A percentile compares a stretch with the other conserved stretches of the same genome.
Evolutionary conservation across 2,888 invertebrate species (phyloP).

Genomic region (Podabrus alpinus): DNA sequence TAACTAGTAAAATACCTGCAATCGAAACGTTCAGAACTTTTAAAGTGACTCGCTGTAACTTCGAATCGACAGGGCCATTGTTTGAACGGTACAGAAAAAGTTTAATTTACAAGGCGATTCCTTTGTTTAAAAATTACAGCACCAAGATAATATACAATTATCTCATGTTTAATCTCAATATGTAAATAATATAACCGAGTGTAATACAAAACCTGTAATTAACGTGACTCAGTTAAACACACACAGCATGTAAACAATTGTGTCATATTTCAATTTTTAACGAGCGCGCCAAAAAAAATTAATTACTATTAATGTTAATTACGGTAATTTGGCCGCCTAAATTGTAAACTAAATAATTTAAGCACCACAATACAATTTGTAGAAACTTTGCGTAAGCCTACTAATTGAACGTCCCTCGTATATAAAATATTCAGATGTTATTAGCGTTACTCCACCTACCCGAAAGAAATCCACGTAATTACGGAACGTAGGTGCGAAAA

Average conservation of each 20-base stretch:
- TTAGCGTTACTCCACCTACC: background rate
- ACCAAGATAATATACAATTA: background rate
- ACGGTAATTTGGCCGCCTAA: conserved; percentile 7
- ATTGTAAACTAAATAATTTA: background rate
- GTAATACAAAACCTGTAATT: conserved; percentile 6
- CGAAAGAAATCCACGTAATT: background rate
- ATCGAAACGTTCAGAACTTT: background rate
- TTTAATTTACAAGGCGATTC: background rate
- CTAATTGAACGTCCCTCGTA: background rate
- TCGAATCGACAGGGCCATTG: background rate
- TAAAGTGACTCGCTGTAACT: background rate
- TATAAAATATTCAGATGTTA: background rate
- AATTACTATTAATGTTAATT: conserved; percentile 4
- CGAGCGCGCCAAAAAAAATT: conserved; percentile 6
- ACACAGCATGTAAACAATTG: conserved; percentile 9
- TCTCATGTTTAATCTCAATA: background rate
- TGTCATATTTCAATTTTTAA: conserved; percentile 15
- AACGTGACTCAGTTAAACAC: conserved; percentile 6
- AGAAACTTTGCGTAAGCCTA: background rate
- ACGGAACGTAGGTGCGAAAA: background rate
- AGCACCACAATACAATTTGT: background rate
- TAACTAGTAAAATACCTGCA: background rate
- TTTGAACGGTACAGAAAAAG: background rate
- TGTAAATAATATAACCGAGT: background rate
- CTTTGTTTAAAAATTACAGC: background rate